A percentile compares a stretch with the other conserved stretches of the same genome.
phyloP scores from a whole-genome alignment of 2,113 vertebrate genomes.

The Smithornis capensis region DNA sequence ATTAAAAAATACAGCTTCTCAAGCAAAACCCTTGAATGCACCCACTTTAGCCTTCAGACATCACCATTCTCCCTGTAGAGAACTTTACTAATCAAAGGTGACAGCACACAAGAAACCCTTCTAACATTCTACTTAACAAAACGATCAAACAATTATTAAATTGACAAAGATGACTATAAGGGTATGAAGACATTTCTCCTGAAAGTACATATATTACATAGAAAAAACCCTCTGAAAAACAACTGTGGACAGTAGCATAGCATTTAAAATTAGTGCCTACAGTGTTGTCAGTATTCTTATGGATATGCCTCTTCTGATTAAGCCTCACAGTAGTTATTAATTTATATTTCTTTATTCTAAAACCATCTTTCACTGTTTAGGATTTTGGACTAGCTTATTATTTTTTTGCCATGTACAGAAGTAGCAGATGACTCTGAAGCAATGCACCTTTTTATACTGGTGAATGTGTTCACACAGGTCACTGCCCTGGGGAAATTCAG shows the following conservation, averaged over 20 bases:
- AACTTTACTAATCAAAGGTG: constrained; percentile 12
- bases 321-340: background rate
- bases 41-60: constrained; percentile 7
- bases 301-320: background rate
- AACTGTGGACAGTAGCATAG: background rate
- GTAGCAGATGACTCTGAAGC: background rate
- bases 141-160: background rate
- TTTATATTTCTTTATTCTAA: background rate
- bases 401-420: background rate
- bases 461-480: background rate
- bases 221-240: background rate
- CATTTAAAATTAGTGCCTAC: background rate
- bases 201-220: background rate
- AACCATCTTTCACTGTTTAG: background rate
- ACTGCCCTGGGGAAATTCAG: background rate
- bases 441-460: background rate
- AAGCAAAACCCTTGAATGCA: background rate
- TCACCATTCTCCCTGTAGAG: background rate
- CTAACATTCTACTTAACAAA: constrained; percentile 10
- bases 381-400: background rate
- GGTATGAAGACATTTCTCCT: background rate
- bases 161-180: background rate
- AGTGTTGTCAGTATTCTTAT: background rate
- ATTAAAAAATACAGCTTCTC: background rate
- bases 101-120: constrained; percentile 9